Base-by-base conservation (phyloP, 2,888 invertebrate genomes). In the Drosophila antonietae region DNA sequence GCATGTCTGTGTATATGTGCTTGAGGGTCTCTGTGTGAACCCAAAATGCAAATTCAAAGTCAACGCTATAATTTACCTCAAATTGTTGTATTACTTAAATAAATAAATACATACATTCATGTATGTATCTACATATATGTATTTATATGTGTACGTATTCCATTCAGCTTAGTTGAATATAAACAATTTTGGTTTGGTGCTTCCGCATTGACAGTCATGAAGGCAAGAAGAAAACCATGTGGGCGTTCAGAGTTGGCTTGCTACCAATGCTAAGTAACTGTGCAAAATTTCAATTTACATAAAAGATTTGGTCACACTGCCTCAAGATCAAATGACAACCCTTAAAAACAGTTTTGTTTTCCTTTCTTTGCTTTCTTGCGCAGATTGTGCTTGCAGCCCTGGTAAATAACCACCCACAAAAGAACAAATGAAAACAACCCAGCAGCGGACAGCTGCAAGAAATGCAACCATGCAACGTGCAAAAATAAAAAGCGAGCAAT, bases 21-120 rank as follows among this genome's bases (percentile, higher is more conserved):
- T 3, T 63, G 37, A 41, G 31, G 57, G 6, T 37, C 14, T 37
- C 2, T 37, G 15, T 37, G 3, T 79, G 74, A 80, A 80, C 71
- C 60, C 62, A 64, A 78, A 81, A 81, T 78, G 78, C 81, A 78
- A 79, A 79, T 81, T 79, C 68, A 79, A 79, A 78, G 68, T 79
- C 81, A 80, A 77, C 67, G 61, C 56, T 52, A 64, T 63, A 64
- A 68, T 76, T 62, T 51, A 56, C 23, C 55, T 53, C 28, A 51
- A 23, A 63, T 77, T 78, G 60, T 46, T 46, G 51, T 59, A 44
- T 37, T 56, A 53, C 53, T 68, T 33, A 14, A 14, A 41, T 39
- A 41, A 41, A 44, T 20, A 44, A 20, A 35, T 12, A 18, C 39
- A 75, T 33, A 61, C n/a, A 52, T 5, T 51, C 12, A 18, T 20